A percentile compares a stretch with the other conserved stretches of the same genome.
Evolutionary conservation across 2,797 vertebrate genomes (phyloP).

Genomic region (Trachurus trachurus): DNA sequence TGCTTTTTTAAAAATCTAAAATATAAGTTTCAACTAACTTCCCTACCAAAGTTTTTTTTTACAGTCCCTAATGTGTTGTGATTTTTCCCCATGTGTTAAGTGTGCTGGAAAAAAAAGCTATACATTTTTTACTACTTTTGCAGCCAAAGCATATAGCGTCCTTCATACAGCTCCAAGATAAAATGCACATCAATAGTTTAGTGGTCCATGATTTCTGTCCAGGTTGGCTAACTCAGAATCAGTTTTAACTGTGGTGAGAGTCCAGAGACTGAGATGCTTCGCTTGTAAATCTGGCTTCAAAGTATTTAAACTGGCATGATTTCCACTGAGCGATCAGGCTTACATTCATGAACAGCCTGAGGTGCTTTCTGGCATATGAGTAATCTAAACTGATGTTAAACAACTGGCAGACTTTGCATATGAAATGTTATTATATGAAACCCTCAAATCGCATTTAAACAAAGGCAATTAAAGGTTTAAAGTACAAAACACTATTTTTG

Average conservation of each 20-base stretch:
- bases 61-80: background rate
- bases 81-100: background rate
- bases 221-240: constrained; percentile 38
- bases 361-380: constrained; percentile 37
- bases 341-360: constrained; percentile 36
- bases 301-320: constrained; percentile 46
- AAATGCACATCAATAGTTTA: constrained; percentile 11
- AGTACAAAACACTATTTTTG: background rate
- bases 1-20: background rate
- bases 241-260: constrained; percentile 8
- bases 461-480: constrained; percentile 3
- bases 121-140: background rate
- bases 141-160: background rate
- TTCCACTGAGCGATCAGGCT: constrained; percentile 30
- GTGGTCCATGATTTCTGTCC: constrained; percentile 4
- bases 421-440: constrained; percentile 1
- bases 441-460: constrained; percentile 14
- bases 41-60: background rate
- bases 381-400: constrained; percentile 44
- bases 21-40: background rate
- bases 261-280: constrained; percentile 20
- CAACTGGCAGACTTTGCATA: constrained; percentile 4
- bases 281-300: constrained; percentile 44
- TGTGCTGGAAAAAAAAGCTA: background rate
- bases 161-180: background rate